Percentiles rank a stretch among this genome's conserved stretches.
These are phyloP conservation scores for Gymnoscelis rufifasciata DNA, from an alignment of 2,888 invertebrate genomes.

Conservation along the genomic window DNA sequence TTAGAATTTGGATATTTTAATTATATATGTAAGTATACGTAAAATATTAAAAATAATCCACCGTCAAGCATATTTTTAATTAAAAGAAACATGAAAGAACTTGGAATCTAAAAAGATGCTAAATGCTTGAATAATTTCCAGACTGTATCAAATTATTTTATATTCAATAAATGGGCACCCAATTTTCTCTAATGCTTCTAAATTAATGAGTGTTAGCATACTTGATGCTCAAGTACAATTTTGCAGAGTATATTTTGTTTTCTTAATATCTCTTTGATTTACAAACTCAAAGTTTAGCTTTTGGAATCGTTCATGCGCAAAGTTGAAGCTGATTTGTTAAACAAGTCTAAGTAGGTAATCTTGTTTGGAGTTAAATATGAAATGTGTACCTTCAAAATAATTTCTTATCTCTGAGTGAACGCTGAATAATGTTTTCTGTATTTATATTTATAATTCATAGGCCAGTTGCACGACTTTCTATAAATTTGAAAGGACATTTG, in stretches of 20 bases:
- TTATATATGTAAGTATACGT: no score
- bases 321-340: slow-evolving; percentile 21
- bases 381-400: slow-evolving; percentile 7
- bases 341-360: slow-evolving; percentile 7
- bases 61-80: no score
- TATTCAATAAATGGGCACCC: neutral
- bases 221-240: neutral
- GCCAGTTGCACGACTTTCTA: no score
- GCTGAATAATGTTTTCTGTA: neutral
- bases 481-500: no score
- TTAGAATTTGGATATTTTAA: no score
- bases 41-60: no score
- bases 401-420: slow-evolving; percentile 2
- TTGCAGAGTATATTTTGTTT: neutral
- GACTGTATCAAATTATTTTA: neutral
- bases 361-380: slow-evolving; percentile 9
- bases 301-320: slow-evolving; percentile 22
- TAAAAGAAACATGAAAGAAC: no score
- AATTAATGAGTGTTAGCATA: neutral
- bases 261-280: slow-evolving; percentile 9
- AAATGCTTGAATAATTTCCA: no score
- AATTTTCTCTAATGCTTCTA: neutral
- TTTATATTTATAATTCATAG: no score
- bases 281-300: slow-evolving; percentile 22
- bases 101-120: no score